Base-by-base conservation (phyloP, 1,140 invertebrate species). In the Cydia splendana region DNA sequence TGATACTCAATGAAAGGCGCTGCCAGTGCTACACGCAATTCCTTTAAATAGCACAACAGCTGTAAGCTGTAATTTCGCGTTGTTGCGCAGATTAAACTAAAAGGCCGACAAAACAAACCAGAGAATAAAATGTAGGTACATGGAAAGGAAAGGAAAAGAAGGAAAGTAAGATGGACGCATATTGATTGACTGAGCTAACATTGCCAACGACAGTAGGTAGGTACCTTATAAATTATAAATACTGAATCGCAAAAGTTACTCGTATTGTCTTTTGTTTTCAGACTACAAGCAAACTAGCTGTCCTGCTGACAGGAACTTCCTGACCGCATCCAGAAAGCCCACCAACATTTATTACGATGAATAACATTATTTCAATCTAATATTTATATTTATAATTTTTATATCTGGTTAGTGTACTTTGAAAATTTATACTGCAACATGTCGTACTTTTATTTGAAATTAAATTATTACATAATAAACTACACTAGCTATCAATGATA, bases 271-370 rank as follows among this genome's bases (percentile, higher is more conserved):
- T 78, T 80, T 42, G 74, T 7, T 90, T 90, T 65, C 87, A 92
- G 91, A 92, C 82, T 92, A 91, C 75, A 90, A 87, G 57, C 91
- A 92, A 75, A 91, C 89, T 6, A 78, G 82, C 0, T 92, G 91
- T 74, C 91, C 91, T 6, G 87, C 90, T 74, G 91, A 92, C 69
- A 89, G 87, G 74, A 90, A 90, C 0, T 75, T 91, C 2, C 80
- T 92, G 13, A 88, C 87, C 4, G 90, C 84, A 0, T 92, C 91
- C 0, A 88, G 91, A 34, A 82, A 88, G 34, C 91, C 91, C 0
- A 88, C 89, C 2, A 89, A 82, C 78, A 87, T 76, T 73, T 91
- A 86, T 78, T 92, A 90, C 75, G 90, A 92, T 74, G 91, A 92
- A 69, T 89, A 84, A 81, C 74, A 45, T 45, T 6, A 13, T 51